phyloP scores from a whole-genome alignment of 2,797 vertebrate genomes.

The Cirrhinus molitorella region DNA sequence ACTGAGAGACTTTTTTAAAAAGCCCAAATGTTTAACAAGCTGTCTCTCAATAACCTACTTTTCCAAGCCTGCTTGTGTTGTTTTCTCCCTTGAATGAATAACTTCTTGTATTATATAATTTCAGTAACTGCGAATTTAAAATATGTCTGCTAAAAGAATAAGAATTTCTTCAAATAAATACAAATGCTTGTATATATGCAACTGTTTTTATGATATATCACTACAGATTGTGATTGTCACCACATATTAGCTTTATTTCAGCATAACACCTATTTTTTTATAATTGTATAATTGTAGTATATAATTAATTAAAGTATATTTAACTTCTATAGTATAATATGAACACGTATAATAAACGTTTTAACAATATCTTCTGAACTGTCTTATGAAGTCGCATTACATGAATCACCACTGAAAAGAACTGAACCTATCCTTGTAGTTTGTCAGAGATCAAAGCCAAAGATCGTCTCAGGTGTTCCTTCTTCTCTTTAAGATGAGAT shows the following conservation, averaged over 20 bases:
- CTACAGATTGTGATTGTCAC: neutral
- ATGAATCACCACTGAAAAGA: neutral
- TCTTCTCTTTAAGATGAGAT: slow-evolving; percentile 76
- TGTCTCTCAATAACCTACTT: neutral
- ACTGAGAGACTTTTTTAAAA: slow-evolving; percentile 22
- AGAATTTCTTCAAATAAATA: neutral
- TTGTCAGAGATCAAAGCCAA: slow-evolving; percentile 76
- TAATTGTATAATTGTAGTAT: no score
- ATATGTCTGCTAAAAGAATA: neutral
- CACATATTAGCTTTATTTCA: neutral
- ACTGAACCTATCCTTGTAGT: slow-evolving; percentile 66
- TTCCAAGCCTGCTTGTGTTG: neutral
- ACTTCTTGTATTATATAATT: neutral
- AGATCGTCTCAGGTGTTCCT: slow-evolving; percentile 70
- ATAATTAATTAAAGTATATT: neutral
- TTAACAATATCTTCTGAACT: neutral
- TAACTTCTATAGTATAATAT: neutral
- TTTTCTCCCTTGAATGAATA: neutral
- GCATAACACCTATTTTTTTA: neutral
- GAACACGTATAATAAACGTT: slow-evolving; percentile 5
- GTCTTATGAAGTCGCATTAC: neutral
- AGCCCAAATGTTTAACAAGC: neutral
- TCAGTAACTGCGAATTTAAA: neutral
- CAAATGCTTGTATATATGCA: neutral
- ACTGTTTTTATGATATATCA: slow-evolving; percentile 2